Evolutionary conservation across 2,888 invertebrate genomes (phyloP), one percentile per base, ranked within the genome.

Genomic region (Microplitis manilae): DNA sequence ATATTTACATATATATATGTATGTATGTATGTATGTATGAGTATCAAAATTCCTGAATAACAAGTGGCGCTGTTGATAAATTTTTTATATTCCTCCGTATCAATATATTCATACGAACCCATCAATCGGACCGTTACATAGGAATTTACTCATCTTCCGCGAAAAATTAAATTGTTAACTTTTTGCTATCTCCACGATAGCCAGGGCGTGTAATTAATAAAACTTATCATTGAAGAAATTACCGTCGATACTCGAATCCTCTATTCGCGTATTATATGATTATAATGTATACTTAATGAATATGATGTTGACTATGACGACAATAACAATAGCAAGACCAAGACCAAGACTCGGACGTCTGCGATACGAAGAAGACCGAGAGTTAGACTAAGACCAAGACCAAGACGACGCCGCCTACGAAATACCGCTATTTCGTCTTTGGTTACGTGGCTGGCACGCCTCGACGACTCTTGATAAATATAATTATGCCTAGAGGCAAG

Each of bases 51-150:
- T 77, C 78, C 73, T 60, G 79, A 79, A 83, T 82, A 77, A 71
- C 70, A 82, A 83, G 81, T 80, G 79, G 80, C 81, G 79, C 80
- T 78, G 79, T 61, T 59, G 65, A 60, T 71, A 13, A 50, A 30
- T 30, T 30, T 76, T 39, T 71, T 41, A 67, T 65, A 64, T 40
- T 61, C 41, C 41, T 7, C 6, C 62, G 2, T 30, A 30, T 30
- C 30, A 30, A 30, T 30, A 30, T 2, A 30, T 30, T 30, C 30
- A 30, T 2, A 2, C 2, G 30, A 30, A 30, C 30, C 30, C 30
- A 30, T 30, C 30, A 30, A 30, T 30, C 30, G 30, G 30, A 30
- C 30, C 30, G 50, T 13, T 13, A 5, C 8, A 7, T 50, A 13
- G 13, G 8, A 7, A 50, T 50, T 50, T 50, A 2, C 5, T 13